These are phyloP conservation scores for Archips crataeganus DNA, from an alignment of 2,888 invertebrate genomes.

Conservation along the genomic window DNA sequence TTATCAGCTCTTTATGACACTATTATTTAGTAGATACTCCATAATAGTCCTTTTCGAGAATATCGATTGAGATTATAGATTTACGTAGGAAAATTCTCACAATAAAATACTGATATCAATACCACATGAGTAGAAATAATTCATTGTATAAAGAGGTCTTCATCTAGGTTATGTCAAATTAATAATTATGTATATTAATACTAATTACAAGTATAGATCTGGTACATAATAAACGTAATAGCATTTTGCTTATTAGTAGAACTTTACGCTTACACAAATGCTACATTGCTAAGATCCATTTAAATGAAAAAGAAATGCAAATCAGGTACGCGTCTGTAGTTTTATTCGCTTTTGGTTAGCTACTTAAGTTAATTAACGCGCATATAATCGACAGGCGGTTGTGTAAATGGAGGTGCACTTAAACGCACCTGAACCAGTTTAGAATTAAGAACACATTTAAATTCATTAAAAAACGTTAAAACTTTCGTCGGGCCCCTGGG, in stretches of 20 bases:
- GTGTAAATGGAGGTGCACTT: constrained; percentile 64
- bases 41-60: constrained; percentile 67
- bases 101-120: background rate
- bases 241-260: constrained; percentile 42
- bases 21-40: constrained; percentile 61
- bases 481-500: constrained; percentile 67
- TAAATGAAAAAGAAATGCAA: constrained; percentile 40
- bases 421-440: constrained; percentile 79
- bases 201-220: too few relatives aligned
- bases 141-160: constrained; percentile 55
- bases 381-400: constrained; percentile 45
- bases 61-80: constrained; percentile 71
- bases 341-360: constrained; percentile 40
- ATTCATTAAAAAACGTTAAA: constrained; percentile 82
- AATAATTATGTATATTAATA: too few relatives aligned
- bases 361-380: constrained; percentile 43
- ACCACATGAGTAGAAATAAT: constrained; percentile 38
- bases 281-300: constrained; percentile 18
- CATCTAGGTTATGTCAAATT: too few relatives aligned
- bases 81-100: constrained; percentile 30
- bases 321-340: constrained; percentile 33
- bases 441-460: constrained; percentile 83
- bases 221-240: constrained; percentile 52
- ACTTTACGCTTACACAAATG: constrained; percentile 18
- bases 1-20: constrained; percentile 68